Conservation (phyloP, 2,113 vertebrate genomes). For the Morone chrysops region DNA sequence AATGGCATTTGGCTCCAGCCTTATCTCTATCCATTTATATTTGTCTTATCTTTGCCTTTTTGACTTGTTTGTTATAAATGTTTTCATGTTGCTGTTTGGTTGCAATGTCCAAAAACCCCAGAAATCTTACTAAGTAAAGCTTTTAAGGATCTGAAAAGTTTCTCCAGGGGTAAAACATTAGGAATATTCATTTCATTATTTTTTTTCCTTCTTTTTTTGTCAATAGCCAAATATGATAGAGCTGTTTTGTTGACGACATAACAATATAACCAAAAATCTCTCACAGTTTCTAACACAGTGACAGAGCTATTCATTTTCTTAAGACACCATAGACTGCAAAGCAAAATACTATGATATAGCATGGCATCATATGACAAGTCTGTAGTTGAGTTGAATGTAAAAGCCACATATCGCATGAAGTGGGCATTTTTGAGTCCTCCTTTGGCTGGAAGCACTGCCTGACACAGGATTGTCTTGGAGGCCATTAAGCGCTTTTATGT, state of each 20-base stretch:
- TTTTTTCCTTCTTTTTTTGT: neutral
- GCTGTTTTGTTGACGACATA: constrained; percentile 70
- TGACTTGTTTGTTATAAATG: constrained; percentile 46
- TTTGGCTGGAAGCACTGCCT: constrained; percentile 81
- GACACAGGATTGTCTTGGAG: constrained; percentile 78
- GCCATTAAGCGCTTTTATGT: constrained; percentile 52
- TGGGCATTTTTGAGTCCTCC: constrained; percentile 79
- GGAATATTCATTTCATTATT: neutral
- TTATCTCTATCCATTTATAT: constrained; percentile 69
- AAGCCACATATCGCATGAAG: constrained; percentile 80
- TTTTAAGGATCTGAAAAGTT: constrained; percentile 25
- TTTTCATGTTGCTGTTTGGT: constrained; percentile 56
- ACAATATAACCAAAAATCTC: constrained; percentile 27
- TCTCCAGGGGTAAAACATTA: constrained; percentile 20
- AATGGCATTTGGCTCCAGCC: constrained; percentile 72
- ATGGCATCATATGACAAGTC: constrained; percentile 8
- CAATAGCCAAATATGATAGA: constrained; percentile 78
- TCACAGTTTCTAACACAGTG: neutral
- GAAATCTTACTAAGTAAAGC: constrained; percentile 20
- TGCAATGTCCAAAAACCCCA: constrained; percentile 57
- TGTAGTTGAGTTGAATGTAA: constrained; percentile 28
- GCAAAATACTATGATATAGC: neutral
- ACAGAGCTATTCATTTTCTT: constrained; percentile 3
- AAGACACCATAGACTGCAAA: constrained; percentile 20
- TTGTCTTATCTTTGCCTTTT: constrained; percentile 73